phyloP scores from a whole-genome alignment of 2,888 invertebrate species.

The Phengaris arion region DNA sequence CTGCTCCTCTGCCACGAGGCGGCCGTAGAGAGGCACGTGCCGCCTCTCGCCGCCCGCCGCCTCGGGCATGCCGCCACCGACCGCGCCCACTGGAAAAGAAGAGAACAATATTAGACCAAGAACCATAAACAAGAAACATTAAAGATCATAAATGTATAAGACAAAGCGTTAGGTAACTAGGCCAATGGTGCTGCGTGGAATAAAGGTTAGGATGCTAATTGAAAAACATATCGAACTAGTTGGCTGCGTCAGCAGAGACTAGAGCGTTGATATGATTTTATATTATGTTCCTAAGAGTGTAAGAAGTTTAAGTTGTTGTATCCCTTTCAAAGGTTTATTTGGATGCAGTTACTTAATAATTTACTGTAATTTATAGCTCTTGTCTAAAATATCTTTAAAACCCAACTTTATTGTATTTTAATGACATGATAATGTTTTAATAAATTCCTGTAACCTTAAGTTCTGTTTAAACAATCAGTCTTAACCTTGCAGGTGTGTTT shows the following conservation, averaged over 20 bases:
- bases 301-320: not conserved
- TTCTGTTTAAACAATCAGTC: constrained; percentile 23
- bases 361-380: not conserved
- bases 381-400: not conserved
- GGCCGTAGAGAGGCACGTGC: constrained; percentile 92
- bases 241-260: too few relatives aligned
- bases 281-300: not conserved
- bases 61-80: constrained; percentile 71
- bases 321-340: not conserved
- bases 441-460: constrained; percentile 23
- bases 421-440: constrained; percentile 26
- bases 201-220: too few relatives aligned
- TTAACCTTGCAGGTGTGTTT: constrained; percentile 19
- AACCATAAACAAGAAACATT: not conserved
- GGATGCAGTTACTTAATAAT: not conserved
- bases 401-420: constrained; percentile 16
- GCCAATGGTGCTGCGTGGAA: too few relatives aligned
- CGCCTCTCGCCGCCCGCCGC: constrained; percentile 78
- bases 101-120: constrained; percentile 21
- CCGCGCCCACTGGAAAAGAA: constrained; percentile 71
- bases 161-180: too few relatives aligned
- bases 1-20: constrained; percentile 94
- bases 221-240: too few relatives aligned
- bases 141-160: too few relatives aligned
- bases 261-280: too few relatives aligned